Conservation (phyloP, 2,888 invertebrate genomes). For the Drymonia ruficornis region DNA sequence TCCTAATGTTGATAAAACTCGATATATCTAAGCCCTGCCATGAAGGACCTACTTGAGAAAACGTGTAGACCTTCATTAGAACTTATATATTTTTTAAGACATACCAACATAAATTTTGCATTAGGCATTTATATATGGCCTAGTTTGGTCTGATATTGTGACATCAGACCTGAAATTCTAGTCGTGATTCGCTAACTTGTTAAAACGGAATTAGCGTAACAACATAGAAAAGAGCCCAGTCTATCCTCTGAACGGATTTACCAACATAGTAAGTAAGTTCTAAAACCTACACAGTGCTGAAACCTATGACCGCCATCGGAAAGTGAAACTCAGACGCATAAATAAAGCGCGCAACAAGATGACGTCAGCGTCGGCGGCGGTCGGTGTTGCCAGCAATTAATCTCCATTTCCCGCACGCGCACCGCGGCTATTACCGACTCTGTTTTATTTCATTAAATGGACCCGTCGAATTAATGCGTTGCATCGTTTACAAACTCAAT, state of each 20-base stretch:
- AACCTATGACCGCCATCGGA: neutral
- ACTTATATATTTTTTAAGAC: too few relatives aligned
- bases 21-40: constrained; percentile 30
- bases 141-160: too few relatives aligned
- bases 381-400: constrained; percentile 77
- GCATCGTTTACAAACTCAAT: constrained; percentile 68
- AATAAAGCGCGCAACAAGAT: constrained; percentile 74
- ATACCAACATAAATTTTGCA: too few relatives aligned
- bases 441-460: constrained; percentile 82
- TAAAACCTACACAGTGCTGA: too few relatives aligned
- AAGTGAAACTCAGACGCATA: constrained; percentile 61
- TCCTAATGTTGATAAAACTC: constrained; percentile 49
- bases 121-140: too few relatives aligned
- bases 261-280: too few relatives aligned
- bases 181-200: too few relatives aligned
- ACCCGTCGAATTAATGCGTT: constrained; percentile 75
- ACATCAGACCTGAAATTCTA: too few relatives aligned
- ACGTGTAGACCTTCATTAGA: neutral
- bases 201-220: too few relatives aligned
- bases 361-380: constrained; percentile 58
- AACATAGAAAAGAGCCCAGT: too few relatives aligned
- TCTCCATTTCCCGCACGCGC: constrained; percentile 79
- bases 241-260: too few relatives aligned
- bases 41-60: constrained; percentile 21
- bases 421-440: constrained; percentile 71